phyloP scores from a whole-genome alignment of 2,888 invertebrate genomes.

The Cataglyphis altisquamis region DNA sequence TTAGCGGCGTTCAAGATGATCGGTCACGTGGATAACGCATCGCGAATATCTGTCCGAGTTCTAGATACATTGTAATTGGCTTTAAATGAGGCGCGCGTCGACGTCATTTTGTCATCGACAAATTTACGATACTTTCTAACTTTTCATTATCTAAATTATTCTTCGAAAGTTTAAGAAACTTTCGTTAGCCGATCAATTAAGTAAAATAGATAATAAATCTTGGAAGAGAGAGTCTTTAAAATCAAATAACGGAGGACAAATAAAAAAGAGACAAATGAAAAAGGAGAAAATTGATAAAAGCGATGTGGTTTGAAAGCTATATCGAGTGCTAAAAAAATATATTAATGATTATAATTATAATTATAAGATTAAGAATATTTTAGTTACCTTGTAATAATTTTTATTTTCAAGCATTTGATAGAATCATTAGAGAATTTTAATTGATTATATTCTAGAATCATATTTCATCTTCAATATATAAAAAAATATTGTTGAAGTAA shows the following conservation, averaged over 20 bases:
- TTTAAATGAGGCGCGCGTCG: neutral
- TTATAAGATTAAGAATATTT: neutral
- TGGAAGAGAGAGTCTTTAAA: neutral
- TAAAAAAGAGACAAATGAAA: slow-evolving; percentile 1
- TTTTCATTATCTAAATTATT: neutral
- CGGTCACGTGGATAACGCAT: slow-evolving; percentile 6
- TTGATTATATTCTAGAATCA: neutral
- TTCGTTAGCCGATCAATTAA: neutral
- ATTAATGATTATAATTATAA: neutral
- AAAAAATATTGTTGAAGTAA: neutral
- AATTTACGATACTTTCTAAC: neutral
- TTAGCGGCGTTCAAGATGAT: slow-evolving; percentile 12
- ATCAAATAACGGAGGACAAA: neutral
- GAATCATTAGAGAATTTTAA: neutral
- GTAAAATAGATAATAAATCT: neutral
- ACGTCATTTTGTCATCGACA: neutral
- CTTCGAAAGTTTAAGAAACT: neutral
- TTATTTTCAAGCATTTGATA: neutral
- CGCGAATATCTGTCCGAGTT: slow-evolving; percentile 26
- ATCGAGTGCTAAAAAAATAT: neutral
- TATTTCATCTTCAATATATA: neutral
- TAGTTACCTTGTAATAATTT: neutral
- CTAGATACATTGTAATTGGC: neutral
- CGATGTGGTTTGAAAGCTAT: neutral
- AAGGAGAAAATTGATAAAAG: neutral